phyloP scores from a whole-genome alignment of 2,888 invertebrate species.

The Vandiemenella viatica region DNA sequence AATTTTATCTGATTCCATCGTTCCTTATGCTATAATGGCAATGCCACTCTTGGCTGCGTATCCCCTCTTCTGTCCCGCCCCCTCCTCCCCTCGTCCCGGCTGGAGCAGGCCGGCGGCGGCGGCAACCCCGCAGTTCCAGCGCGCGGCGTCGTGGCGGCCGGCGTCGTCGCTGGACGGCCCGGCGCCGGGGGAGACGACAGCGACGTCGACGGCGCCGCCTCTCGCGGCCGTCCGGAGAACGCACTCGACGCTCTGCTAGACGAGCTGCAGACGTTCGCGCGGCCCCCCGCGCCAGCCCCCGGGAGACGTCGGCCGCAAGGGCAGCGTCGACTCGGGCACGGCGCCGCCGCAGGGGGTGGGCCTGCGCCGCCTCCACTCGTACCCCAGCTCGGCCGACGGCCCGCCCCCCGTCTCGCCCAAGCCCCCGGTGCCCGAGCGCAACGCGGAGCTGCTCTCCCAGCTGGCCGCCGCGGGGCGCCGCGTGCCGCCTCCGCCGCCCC shows the following conservation, averaged over 20 bases:
- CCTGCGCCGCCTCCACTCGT: conserved; percentile 63
- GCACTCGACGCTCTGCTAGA: conserved; percentile 94
- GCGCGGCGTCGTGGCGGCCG: conserved; percentile 44
- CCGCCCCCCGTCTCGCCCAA: conserved; percentile 32
- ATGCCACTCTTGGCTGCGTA: no score
- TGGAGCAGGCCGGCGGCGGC: no score
- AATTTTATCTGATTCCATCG: no score
- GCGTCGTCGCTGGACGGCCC: conserved; percentile 27
- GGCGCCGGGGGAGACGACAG: conserved; percentile 18
- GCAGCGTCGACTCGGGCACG: conserved; percentile 40
- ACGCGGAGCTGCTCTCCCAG: conserved; percentile 58
- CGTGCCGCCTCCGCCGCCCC: conserved; percentile 81
- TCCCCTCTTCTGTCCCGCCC: no score
- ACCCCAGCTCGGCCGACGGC: conserved; percentile 66
- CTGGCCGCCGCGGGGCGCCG: conserved; percentile 55
- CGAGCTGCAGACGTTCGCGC: conserved; percentile 78
- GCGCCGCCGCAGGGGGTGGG: conserved; percentile 27
- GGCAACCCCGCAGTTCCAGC: conserved; percentile 29
- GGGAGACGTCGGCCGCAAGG: conserved; percentile 36
- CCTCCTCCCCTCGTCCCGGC: no score
- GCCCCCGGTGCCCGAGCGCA: conserved; percentile 71
- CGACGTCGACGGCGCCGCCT: conserved; percentile 27
- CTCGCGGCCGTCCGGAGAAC: conserved; percentile 67
- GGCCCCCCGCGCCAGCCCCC: conserved; percentile 36
- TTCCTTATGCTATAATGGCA: no score